These are phyloP conservation scores for Ophion costatus DNA, from an alignment of 2,888 invertebrate species.

Conservation along the genomic window DNA sequence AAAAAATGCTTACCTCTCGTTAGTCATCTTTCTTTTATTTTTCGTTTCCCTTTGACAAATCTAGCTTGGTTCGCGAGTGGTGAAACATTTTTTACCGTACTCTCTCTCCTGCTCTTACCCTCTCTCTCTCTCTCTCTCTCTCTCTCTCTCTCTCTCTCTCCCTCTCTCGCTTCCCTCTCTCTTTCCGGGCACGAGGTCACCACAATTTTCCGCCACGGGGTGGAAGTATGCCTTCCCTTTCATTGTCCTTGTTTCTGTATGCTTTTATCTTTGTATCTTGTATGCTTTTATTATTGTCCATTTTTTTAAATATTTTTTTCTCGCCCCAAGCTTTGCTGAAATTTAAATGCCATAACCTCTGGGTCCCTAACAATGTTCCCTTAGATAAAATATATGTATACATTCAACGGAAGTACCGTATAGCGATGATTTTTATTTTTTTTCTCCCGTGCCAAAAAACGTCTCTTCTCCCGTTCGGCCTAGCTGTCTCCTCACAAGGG, in stretches of 20 bases:
- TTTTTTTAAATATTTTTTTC: neutral
- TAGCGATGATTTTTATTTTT: neutral
- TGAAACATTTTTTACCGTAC: neutral
- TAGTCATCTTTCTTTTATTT: constrained; percentile 7
- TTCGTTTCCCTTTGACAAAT: neutral
- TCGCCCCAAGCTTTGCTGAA: neutral
- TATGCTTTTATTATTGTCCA: neutral
- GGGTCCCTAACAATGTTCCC: neutral
- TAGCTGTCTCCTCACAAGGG: neutral
- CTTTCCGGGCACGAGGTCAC: neutral
- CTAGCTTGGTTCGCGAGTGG: neutral
- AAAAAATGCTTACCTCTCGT: neutral
- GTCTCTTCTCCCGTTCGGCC: too few species aligned
- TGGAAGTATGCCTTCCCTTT: neutral
- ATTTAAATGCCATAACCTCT: neutral
- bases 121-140: neutral
- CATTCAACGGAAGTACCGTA: neutral
- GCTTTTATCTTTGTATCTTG: neutral
- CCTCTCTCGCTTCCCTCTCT: neutral
- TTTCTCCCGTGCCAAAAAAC: neutral
- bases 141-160: neutral
- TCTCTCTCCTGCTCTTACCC: neutral
- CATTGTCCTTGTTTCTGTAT: neutral
- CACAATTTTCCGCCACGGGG: neutral
- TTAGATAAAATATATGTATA: neutral